A percentile compares a stretch with the other conserved stretches of the same genome.
Conservation (phyloP, 2,113 vertebrate species). For the Oxyura jamaicensis region DNA sequence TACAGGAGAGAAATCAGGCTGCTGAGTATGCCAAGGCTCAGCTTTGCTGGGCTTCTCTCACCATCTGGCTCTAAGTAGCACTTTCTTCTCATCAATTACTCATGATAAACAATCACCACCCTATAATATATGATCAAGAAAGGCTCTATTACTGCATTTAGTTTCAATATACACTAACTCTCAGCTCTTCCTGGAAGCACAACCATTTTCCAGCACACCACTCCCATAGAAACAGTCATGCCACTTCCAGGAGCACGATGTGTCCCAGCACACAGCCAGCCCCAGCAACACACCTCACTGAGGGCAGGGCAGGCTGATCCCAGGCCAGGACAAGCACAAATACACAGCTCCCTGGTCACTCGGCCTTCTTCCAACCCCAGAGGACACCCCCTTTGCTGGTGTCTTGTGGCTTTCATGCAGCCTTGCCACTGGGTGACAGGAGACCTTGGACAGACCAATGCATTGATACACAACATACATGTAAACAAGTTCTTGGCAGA, state of each 20-base stretch:
- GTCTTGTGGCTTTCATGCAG: accelerated
- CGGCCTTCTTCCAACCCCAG: not conserved
- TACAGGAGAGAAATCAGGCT: not conserved
- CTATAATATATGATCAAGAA: not conserved
- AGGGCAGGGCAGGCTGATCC: not conserved
- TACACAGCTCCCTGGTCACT: not conserved
- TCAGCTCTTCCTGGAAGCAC: not conserved
- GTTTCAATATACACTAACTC: not conserved
- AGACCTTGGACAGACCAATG: not conserved
- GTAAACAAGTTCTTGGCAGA: not conserved
- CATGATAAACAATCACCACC: accelerated
- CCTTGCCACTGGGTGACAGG: not conserved
- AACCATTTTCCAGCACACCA: accelerated
- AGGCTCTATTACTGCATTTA: not conserved
- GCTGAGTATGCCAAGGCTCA: not conserved
- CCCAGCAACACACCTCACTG: accelerated
- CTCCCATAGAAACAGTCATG: not conserved
- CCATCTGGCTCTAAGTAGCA: not conserved
- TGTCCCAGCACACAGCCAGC: not conserved
- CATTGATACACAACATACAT: not conserved
- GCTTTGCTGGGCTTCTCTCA: not conserved
- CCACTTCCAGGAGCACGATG: not conserved
- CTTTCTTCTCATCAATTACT: not conserved
- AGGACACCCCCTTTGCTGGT: accelerated
- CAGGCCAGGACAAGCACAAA: not conserved